These are phyloP conservation scores for Tipula lateralis DNA, from an alignment of 2,888 invertebrate genomes.

Conservation along the genomic window DNA sequence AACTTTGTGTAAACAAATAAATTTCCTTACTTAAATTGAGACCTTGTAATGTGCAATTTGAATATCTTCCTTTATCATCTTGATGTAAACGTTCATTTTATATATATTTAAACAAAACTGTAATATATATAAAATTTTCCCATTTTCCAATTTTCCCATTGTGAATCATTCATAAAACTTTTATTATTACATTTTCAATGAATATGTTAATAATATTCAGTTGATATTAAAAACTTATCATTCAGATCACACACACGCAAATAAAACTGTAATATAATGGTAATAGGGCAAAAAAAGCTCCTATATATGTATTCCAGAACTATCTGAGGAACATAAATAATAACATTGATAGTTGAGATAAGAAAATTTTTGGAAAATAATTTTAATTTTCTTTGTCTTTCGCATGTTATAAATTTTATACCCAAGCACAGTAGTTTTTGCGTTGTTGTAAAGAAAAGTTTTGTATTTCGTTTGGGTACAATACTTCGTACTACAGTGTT, in stretches of 20 bases:
- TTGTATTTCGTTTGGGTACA: background rate
- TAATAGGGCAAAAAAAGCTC: background rate
- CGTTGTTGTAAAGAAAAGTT: background rate
- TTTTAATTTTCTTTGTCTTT: slow-evolving; percentile 5
- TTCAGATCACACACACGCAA: slow-evolving; percentile 2
- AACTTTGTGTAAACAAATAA: background rate
- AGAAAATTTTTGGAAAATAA: background rate
- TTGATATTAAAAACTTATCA: slow-evolving; percentile 24
- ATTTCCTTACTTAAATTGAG: background rate
- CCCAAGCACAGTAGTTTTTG: background rate
- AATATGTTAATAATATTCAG: slow-evolving; percentile 14
- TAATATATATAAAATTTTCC: background rate
- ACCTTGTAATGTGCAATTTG: background rate
- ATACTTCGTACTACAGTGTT: background rate
- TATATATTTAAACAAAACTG: background rate
- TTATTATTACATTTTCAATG: slow-evolving; percentile 13
- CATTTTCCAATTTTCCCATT: background rate
- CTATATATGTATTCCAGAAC: background rate
- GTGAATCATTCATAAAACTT: background rate
- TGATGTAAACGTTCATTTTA: background rate
- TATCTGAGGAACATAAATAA: background rate
- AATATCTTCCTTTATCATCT: background rate
- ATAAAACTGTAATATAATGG: background rate
- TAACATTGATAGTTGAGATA: background rate
- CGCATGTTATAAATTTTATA: background rate